These are phyloP conservation scores for Loriculus beryllinus DNA, from an alignment of 2,797 vertebrate genomes.

Conservation along the genomic window DNA sequence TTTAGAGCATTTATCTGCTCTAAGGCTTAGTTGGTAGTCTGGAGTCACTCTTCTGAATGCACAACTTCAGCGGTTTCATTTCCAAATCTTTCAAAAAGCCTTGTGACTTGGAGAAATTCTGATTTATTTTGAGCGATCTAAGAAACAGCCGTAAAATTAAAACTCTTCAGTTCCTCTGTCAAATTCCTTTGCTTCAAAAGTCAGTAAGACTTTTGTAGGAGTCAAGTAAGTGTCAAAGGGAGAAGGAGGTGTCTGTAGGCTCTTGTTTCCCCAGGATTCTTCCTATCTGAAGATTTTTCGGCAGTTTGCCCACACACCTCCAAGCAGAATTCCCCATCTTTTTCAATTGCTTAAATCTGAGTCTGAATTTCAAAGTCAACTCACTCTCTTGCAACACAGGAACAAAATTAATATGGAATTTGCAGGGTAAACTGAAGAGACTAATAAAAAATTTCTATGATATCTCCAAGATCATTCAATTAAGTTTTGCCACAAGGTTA, in stretches of 20 bases:
- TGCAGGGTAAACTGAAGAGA: not conserved
- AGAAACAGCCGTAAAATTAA: not conserved
- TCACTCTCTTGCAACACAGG: not conserved
- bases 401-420: not conserved
- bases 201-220: not conserved
- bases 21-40: not conserved
- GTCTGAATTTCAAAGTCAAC: not conserved
- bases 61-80: not conserved
- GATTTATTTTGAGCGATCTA: not conserved
- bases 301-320: not conserved
- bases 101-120: not conserved
- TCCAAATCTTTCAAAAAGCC: not conserved
- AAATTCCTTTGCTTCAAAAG: not conserved
- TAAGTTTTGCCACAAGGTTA: not conserved
- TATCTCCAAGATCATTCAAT: not conserved
- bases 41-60: not conserved
- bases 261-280: not conserved
- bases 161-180: not conserved
- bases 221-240: not conserved
- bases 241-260: not conserved
- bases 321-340: not conserved
- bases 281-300: not conserved
- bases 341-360: not conserved
- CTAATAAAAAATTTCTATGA: not conserved
- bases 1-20: not conserved